phyloP scores from a whole-genome alignment of 37 sponge, comb jelly and placozoan species.

The Trichoplax adhaerens region DNA sequence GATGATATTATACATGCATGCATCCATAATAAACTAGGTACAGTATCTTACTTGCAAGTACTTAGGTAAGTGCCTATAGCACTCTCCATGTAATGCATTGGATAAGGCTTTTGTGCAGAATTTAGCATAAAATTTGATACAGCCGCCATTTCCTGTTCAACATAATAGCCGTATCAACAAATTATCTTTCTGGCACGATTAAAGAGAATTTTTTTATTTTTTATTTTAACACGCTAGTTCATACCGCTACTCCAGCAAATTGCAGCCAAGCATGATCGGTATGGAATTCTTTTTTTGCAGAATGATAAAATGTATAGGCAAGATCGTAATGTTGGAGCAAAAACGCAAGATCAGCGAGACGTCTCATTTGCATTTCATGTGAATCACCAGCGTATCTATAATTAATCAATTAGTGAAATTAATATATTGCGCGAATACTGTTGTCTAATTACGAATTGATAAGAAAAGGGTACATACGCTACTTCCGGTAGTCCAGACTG shows the following conservation, averaged over 20 bases:
- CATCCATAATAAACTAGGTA: not conserved
- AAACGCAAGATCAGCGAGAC: conserved; percentile 73
- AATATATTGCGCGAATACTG: not conserved
- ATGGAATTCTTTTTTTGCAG: conserved; percentile 78
- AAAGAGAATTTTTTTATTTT: not conserved
- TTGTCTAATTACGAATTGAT: no score
- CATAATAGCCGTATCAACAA: not conserved
- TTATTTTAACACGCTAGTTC: conserved; percentile 6
- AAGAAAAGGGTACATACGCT: no score
- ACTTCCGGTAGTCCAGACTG: no score
- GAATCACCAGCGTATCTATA: conserved; percentile 56
- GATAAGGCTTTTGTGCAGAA: conserved; percentile 37
- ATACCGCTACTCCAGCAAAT: conserved; percentile 72
- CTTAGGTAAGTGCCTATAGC: conserved; percentile 46
- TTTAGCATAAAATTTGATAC: conserved; percentile 56
- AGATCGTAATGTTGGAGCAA: conserved; percentile 84
- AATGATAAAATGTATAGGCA: conserved; percentile 61
- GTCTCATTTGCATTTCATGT: conserved; percentile 54
- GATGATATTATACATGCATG: not conserved
- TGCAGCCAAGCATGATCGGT: conserved; percentile 53
- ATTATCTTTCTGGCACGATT: not conserved
- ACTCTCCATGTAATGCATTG: conserved; percentile 54
- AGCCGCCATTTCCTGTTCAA: conserved; percentile 78
- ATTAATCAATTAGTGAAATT: not conserved
- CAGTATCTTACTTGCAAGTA: conserved; percentile 48